Base-by-base conservation (phyloP, 2,113 vertebrate species). In the Aramus guarauna region DNA sequence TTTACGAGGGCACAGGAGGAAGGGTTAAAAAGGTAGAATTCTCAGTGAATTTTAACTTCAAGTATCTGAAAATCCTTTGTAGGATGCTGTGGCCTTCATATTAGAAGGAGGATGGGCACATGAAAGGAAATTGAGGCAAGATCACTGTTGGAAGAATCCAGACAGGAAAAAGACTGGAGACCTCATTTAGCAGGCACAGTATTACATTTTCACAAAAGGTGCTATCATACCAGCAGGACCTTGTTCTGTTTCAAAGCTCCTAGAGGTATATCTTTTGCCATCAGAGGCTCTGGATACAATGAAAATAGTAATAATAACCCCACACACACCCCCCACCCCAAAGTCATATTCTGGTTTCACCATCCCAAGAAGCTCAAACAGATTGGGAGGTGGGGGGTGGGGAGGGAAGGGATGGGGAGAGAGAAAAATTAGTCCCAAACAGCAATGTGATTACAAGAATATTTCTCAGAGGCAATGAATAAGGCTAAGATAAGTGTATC, bases 281-380 rank as follows among this genome's bases (percentile, higher is more conserved):
- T 55, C 36, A 69, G 47, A 60, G 26, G 18, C 14, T 92, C 52
- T 68, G 29, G 21, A 53, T 56, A 8, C 14, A 74, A 29, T 18
- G 68, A 47, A 30, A 86, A 32, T 39, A 67, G 29, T 15, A 62
- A 48, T 15, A 50, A 58, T 23, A 36, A 39, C 16, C 29, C 21
- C n/a, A n/a, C n/a, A n/a, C 50, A 22, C 21, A 5, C 12, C 22
- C 48, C 48, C 48, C 48, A 0, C 2, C 7, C 5, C 6, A 2
- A 80, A 76, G 18, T 74, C 17, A 69, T 3, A 37, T 58, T 74
- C 36, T 64, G 17, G 2, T 53, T 56, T 22, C 10, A 37, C 19
- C 20, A 71, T 41, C 15, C 29, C 27, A 71, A 62, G 19, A 76
- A 37, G 1, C 6, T 73, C 18, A 76, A 67, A 74, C 3, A 55